These are phyloP conservation scores for Acestrorhynchus altus DNA, from an alignment of 2,797 vertebrate genomes.

Conservation along the genomic window DNA sequence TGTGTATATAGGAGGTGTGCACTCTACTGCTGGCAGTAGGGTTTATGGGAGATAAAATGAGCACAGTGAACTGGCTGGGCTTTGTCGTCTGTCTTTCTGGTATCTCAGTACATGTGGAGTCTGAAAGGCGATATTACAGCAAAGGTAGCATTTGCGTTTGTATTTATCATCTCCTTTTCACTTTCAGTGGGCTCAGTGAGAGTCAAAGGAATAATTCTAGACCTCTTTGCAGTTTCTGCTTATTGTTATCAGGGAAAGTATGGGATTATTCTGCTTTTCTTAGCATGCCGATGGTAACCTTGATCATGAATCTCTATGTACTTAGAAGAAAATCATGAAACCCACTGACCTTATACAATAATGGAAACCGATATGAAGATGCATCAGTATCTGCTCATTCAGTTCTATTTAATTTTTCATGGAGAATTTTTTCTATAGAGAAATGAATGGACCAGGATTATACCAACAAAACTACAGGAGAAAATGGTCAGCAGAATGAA, in stretches of 20 bases:
- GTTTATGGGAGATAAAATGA: slow-evolving; percentile 88
- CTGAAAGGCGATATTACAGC: slow-evolving; percentile 84
- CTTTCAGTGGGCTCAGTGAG: not conserved
- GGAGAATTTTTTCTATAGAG: not conserved
- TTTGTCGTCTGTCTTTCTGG: slow-evolving; percentile 90
- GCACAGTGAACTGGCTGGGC: slow-evolving; percentile 88
- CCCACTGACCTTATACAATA: no score
- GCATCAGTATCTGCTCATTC: not conserved
- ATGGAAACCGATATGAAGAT: no score
- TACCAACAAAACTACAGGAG: no score
- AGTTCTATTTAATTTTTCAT: not conserved
- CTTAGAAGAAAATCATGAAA: no score
- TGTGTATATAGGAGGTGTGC: slow-evolving; percentile 85
- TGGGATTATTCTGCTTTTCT: no score
- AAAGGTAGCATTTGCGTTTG: slow-evolving; percentile 78
- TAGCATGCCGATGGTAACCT: no score
- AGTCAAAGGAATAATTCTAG: not conserved
- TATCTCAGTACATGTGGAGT: slow-evolving; percentile 88
- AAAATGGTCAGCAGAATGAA: no score
- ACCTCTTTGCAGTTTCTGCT: not conserved
- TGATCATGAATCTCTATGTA: no score
- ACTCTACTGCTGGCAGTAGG: slow-evolving; percentile 85
- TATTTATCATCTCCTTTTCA: not conserved
- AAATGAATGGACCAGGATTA: no score
- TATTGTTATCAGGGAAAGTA: no score